Percentiles rank a stretch among this genome's conserved stretches.
These are phyloP conservation scores for Ceraclea dissimilis DNA, from an alignment of 2,888 invertebrate genomes.

Conservation along the genomic window DNA sequence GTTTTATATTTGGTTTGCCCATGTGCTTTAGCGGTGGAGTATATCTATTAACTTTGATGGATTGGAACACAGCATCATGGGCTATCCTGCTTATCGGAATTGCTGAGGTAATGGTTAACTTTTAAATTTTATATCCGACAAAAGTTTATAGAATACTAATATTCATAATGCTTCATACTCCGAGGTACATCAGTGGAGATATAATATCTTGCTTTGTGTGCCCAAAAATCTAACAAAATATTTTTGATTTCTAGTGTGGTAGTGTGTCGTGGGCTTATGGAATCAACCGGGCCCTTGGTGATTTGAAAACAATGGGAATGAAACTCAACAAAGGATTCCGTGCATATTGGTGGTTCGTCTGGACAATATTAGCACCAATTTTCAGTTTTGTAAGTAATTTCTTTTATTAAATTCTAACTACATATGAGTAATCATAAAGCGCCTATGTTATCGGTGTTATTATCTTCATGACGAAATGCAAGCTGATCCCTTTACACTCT, in stretches of 20 bases:
- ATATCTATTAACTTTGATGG: slow-evolving; percentile 63
- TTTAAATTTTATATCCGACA: no score
- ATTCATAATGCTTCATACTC: no score
- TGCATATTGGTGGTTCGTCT: slow-evolving; percentile 64
- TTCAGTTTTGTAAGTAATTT: slow-evolving; percentile 56
- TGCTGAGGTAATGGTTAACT: slow-evolving; percentile 50
- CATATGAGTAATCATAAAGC: no score
- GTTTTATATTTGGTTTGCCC: slow-evolving; percentile 63
- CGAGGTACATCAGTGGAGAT: no score
- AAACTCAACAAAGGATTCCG: slow-evolving; percentile 50
- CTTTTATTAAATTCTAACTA: slow-evolving; percentile 2
- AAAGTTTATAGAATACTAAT: no score
- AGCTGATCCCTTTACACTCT: no score
- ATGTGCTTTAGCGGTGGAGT: slow-evolving; percentile 72
- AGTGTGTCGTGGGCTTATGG: slow-evolving; percentile 66
- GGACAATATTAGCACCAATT: slow-evolving; percentile 63
- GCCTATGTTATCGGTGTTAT: no score
- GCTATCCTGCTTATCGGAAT: slow-evolving; percentile 64
- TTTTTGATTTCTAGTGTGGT: slow-evolving; percentile 40
- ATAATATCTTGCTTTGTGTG: no score
- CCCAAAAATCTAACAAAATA: no score
- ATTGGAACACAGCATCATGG: slow-evolving; percentile 73
- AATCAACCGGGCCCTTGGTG: slow-evolving; percentile 49
- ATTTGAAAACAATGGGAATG: slow-evolving; percentile 57
- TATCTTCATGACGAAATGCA: no score